Conservation (phyloP, 2,797 vertebrate species). For the Serranus cabrilla region DNA sequence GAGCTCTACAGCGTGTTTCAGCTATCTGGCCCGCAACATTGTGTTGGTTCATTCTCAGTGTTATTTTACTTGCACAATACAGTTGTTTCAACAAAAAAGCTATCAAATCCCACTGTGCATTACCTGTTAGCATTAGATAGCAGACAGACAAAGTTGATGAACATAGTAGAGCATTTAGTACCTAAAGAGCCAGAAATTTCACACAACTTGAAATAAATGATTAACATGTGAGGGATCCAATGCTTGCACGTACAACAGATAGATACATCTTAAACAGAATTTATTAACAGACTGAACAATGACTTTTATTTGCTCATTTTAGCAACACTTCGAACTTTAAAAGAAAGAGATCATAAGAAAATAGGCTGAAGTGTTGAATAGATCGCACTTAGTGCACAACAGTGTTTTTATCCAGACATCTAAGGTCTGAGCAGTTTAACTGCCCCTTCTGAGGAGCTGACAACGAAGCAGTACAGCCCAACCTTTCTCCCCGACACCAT, state of each 20-base stretch:
- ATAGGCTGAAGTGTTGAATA: slow-evolving; percentile 17
- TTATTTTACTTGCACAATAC: background rate
- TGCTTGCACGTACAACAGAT: slow-evolving; percentile 4
- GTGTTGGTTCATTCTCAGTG: background rate
- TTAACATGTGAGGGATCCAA: background rate
- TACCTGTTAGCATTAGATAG: background rate
- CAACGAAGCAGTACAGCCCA: slow-evolving; percentile 17
- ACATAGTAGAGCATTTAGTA: background rate
- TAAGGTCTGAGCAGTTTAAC: slow-evolving; percentile 15
- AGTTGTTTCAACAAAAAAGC: background rate
- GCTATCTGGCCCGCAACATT: background rate
- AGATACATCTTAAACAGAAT: slow-evolving; percentile 20
- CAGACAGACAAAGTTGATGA: slow-evolving; percentile 1
- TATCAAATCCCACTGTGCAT: background rate
- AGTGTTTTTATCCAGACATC: slow-evolving; percentile 27
- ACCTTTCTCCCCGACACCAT: slow-evolving; percentile 1
- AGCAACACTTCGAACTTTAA: slow-evolving; percentile 40
- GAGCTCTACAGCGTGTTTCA: no score
- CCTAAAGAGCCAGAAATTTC: background rate
- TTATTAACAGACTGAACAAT: slow-evolving; percentile 25
- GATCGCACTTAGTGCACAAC: slow-evolving; percentile 10
- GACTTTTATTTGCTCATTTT: slow-evolving; percentile 48
- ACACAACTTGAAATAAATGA: background rate
- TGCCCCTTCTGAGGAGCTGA: slow-evolving; percentile 14
- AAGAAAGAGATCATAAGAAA: slow-evolving; percentile 40